A percentile compares a stretch with the other conserved stretches of the same genome.
Conservation (phyloP, 2,797 vertebrate species). For the Zalophus californianus region DNA sequence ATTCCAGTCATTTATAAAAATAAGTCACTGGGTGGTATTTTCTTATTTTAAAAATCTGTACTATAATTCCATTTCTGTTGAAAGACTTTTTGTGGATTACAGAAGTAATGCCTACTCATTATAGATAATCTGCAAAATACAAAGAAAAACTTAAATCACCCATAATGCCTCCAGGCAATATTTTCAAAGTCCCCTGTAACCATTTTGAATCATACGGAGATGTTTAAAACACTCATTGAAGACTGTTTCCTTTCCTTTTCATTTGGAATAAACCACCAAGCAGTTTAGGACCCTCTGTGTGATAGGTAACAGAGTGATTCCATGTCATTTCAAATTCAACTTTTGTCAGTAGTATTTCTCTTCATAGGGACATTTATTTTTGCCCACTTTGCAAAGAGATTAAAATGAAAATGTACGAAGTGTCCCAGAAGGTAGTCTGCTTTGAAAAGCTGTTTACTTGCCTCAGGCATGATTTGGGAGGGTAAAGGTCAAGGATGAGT, state of each 20-base stretch:
- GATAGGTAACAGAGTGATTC: slow-evolving; percentile 73
- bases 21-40: slow-evolving; percentile 63
- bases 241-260: slow-evolving; percentile 76
- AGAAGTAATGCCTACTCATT: slow-evolving; percentile 57
- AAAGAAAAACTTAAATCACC: slow-evolving; percentile 66
- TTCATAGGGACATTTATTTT: slow-evolving; percentile 82
- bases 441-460: slow-evolving; percentile 85
- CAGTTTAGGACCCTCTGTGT: slow-evolving; percentile 58
- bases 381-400: slow-evolving; percentile 81
- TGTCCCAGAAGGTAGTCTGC: slow-evolving; percentile 83
- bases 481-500: slow-evolving; percentile 82
- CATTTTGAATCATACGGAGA: slow-evolving; percentile 70
- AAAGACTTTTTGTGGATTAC: slow-evolving; percentile 67
- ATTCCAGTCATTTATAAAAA: slow-evolving; percentile 53
- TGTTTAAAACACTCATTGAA: slow-evolving; percentile 78
- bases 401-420: slow-evolving; percentile 85
- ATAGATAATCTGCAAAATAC: slow-evolving; percentile 57
- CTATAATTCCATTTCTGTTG: slow-evolving; percentile 55
- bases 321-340: slow-evolving; percentile 79
- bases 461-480: slow-evolving; percentile 82
- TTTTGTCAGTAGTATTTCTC: slow-evolving; percentile 76
- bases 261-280: slow-evolving; percentile 71
- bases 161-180: slow-evolving; percentile 55
- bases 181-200: slow-evolving; percentile 62
- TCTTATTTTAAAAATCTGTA: slow-evolving; percentile 51